phyloP scores from a whole-genome alignment of 2,113 vertebrate genomes.

The Microcebus lehilahytsara region DNA sequence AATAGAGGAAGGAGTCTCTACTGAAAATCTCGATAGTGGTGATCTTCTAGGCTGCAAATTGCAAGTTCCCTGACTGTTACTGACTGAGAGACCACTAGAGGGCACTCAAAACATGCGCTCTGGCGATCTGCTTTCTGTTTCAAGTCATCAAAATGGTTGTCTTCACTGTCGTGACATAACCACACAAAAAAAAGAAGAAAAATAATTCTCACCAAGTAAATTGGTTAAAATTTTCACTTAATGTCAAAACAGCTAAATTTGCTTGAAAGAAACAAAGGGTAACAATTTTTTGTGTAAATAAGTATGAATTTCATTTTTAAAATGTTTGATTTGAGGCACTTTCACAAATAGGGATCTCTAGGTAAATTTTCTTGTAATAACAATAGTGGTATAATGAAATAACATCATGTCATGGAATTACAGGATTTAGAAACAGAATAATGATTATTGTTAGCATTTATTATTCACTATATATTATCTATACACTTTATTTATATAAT shows the following conservation, averaged over 20 bases:
- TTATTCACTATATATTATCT: not conserved
- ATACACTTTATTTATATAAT: not conserved
- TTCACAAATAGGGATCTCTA: not conserved
- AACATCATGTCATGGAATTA: not conserved
- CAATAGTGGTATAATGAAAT: not conserved
- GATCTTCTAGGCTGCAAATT: not conserved
- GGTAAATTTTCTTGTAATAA: not conserved
- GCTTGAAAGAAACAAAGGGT: not conserved
- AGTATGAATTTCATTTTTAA: not conserved
- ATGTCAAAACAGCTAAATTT: not conserved
- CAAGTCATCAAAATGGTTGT: not conserved
- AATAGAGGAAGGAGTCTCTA: not conserved
- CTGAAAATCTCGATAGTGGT: not conserved
- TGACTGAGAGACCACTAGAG: slow-evolving; percentile 32
- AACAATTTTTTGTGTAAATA: not conserved
- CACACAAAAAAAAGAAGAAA: not conserved
- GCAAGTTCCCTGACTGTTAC: not conserved
- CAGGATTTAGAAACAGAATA: not conserved
- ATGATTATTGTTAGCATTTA: not conserved
- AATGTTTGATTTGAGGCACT: not conserved
- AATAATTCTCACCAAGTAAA: not conserved
- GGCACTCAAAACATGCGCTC: not conserved
- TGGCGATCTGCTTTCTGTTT: not conserved
- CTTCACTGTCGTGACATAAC: not conserved
- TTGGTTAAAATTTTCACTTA: not conserved